Percentiles rank a stretch among this genome's conserved stretches.
Conservation (phyloP, 2,797 vertebrate genomes). For the Coluber constrictor region DNA sequence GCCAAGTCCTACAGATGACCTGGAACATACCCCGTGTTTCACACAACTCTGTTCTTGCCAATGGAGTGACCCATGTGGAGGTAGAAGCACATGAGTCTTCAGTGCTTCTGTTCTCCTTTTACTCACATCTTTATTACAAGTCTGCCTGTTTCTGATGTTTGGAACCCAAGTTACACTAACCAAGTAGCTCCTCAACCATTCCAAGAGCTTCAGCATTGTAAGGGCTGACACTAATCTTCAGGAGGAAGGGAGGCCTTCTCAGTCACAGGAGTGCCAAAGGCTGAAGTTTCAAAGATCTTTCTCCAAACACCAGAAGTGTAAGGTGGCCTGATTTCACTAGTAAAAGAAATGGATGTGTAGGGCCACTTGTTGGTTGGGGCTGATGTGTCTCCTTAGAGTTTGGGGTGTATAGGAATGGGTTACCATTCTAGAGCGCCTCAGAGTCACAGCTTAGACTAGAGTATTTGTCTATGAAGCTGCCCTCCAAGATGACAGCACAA, state of each 20-base stretch:
- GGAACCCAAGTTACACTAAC: not conserved
- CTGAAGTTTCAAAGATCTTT: not conserved
- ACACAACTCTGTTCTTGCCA: not conserved
- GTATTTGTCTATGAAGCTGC: not conserved
- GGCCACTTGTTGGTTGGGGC: not conserved
- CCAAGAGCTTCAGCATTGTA: constrained; percentile 33
- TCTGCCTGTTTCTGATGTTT: constrained; percentile 35
- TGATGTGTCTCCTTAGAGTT: not conserved
- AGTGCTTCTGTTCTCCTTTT: constrained; percentile 29
- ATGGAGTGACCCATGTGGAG: not conserved
- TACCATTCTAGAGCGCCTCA: not conserved
- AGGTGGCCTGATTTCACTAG: not conserved
- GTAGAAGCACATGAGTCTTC: not conserved
- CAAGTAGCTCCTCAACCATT: constrained; percentile 15
- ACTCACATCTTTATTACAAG: constrained; percentile 20
- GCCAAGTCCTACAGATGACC: too few relatives aligned
- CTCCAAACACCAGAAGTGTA: not conserved
- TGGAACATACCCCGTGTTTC: rapidly evolving
- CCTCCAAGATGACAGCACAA: too few relatives aligned
- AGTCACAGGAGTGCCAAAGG: not conserved
- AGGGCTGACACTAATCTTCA: not conserved
- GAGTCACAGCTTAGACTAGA: not conserved
- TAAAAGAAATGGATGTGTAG: too few relatives aligned
- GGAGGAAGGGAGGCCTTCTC: not conserved
- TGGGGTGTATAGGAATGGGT: too few relatives aligned